A percentile compares a stretch with the other conserved stretches of the same genome.
These are phyloP conservation scores for Potamarius usumacintae DNA, from an alignment of 2,113 vertebrate genomes.

Conservation along the genomic window DNA sequence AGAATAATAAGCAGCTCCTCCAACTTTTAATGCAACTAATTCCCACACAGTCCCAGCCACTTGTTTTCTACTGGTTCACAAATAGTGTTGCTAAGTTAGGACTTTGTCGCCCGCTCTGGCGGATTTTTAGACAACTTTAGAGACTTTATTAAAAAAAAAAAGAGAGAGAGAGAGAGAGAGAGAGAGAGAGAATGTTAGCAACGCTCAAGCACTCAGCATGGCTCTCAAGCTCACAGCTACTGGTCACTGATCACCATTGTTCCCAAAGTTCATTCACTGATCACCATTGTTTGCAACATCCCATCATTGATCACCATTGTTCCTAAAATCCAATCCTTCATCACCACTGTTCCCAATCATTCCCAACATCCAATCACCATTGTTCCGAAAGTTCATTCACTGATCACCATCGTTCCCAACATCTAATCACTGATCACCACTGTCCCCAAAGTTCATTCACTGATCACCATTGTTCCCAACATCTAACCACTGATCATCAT, in stretches of 20 bases:
- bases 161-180: too few relatives aligned
- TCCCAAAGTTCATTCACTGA: too few relatives aligned
- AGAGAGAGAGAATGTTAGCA: not conserved
- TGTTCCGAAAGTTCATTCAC: too few relatives aligned
- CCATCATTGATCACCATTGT: not conserved
- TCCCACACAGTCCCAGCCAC: not conserved
- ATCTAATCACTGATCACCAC: not conserved
- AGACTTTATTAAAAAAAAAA: not conserved
- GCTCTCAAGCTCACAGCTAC: not conserved
- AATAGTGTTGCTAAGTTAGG: not conserved
- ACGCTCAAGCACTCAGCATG: not conserved
- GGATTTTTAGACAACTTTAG: not conserved
- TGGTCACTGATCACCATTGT: not conserved
- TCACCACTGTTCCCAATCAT: not conserved
- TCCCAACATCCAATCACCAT: not conserved
- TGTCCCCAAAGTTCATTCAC: not conserved
- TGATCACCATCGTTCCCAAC: not conserved
- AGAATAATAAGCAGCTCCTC: not conserved
- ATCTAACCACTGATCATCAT: not conserved
- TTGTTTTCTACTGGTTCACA: not conserved
- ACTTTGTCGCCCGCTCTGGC: not conserved
- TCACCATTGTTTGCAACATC: not conserved
- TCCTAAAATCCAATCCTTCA: not conserved
- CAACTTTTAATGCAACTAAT: not conserved
- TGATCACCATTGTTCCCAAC: not conserved